Base-by-base conservation (phyloP, 2,113 vertebrate species). In the Rhinopomastus cyanomelas region DNA sequence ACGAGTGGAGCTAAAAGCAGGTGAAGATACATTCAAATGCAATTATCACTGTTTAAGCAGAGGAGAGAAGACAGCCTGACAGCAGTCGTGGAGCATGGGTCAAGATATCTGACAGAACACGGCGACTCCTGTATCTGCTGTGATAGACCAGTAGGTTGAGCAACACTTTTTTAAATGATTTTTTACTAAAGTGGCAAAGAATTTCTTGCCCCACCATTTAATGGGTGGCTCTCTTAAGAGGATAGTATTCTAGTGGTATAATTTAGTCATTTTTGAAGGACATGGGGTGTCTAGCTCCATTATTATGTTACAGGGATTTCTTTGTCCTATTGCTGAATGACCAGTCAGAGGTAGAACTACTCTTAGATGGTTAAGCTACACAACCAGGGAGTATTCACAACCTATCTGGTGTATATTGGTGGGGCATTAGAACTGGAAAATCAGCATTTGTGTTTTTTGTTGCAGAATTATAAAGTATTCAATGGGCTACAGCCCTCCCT, bases 81-180 rank as follows among this genome's bases (percentile, higher is more conserved):
- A 39, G 67, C 34, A 23, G 2, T 71, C 1, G 0, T 30, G 26
- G 27, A 34, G 9, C 36, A 14, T 36, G 36, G 16, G 26, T 44
- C 5, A 3, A 80, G 29, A 4, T 60, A 7, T 71, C 21, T 64
- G 34, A 48, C 60, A 67, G 12, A 67, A 78, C 13, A 19, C 34
- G 80, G 34, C 19, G 11, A 42, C 39, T 11, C 1, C 20, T 80
- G 14, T 51, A 22, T 20, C 25, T 83, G 27, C 55, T 85, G 26
- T 64, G 22, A 42, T 34, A 73, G n/a, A 77, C 12, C 5, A 56
- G 14, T 42, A 59, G n/a, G 9, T 36, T 51, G 14, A 62, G 16
- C n/a, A 89, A 17, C 5, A 61, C 66, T 42, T 3, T 46, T 49
- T 61, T 53, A 60, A 1, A 16, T 83, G 77, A 60, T 7, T 9